phyloP scores from a whole-genome alignment of 2,113 vertebrate genomes.

The Urocolius indicus region DNA sequence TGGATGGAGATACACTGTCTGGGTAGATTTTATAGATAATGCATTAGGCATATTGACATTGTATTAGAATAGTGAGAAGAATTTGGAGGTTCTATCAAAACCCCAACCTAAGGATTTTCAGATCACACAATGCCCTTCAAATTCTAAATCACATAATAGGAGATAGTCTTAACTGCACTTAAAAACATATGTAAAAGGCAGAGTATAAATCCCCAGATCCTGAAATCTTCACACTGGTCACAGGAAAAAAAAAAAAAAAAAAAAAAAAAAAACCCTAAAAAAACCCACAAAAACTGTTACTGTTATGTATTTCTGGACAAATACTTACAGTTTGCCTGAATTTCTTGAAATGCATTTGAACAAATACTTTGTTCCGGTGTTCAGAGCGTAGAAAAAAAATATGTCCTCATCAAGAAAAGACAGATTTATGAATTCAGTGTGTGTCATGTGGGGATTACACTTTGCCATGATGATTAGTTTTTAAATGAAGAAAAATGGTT shows the following conservation, averaged over 20 bases:
- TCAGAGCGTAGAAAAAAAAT: background rate
- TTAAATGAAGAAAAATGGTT: conserved; percentile 32
- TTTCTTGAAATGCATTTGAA: background rate
- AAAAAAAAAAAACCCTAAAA: too few species aligned
- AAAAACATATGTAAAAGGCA: background rate
- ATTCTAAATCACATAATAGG: background rate
- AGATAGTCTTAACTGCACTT: background rate
- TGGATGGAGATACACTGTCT: background rate
- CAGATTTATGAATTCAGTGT: background rate
- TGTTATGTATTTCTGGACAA: background rate
- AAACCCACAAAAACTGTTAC: background rate
- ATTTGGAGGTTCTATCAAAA: background rate
- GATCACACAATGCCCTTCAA: background rate
- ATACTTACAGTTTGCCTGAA: background rate
- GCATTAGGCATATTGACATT: background rate
- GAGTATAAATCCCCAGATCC: background rate
- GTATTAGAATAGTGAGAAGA: background rate
- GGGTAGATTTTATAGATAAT: background rate
- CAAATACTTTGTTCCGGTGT: conserved; percentile 1
- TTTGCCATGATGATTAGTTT: conserved; percentile 25
- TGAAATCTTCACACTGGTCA: background rate
- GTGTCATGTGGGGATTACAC: background rate
- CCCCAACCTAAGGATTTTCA: background rate
- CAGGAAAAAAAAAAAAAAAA: background rate
- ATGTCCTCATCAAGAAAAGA: background rate